Percentiles rank a stretch among this genome's conserved stretches.
phyloP scores from a whole-genome alignment of 2,888 invertebrate genomes.

The Rhamphomyia laevipes region DNA sequence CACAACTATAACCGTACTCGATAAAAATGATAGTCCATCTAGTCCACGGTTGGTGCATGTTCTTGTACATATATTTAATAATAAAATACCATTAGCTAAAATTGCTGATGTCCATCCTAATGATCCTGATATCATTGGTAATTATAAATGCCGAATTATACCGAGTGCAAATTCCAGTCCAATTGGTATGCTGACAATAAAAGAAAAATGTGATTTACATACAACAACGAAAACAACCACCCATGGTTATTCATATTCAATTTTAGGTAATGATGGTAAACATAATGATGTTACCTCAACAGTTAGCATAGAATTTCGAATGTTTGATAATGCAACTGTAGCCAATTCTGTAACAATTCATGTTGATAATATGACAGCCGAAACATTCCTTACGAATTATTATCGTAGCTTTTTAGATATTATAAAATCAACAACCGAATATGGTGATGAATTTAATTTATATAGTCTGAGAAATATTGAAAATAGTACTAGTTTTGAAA shows the following conservation, averaged over 20 bases:
- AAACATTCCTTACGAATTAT: slow-evolving; percentile 61
- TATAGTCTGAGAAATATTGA: slow-evolving; percentile 58
- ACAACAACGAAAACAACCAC: slow-evolving; percentile 59
- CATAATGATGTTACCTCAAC: slow-evolving; percentile 80
- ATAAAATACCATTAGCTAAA: slow-evolving; percentile 62
- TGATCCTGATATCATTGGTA: slow-evolving; percentile 81
- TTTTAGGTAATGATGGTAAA: slow-evolving; percentile 81
- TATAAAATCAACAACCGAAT: slow-evolving; percentile 52
- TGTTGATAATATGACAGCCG: slow-evolving; percentile 59
- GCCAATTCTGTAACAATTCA: slow-evolving; percentile 71
- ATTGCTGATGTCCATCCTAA: slow-evolving; percentile 87
- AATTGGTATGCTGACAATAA: slow-evolving; percentile 54
- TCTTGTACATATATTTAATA: slow-evolving; percentile 65
- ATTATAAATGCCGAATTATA: slow-evolving; percentile 75
- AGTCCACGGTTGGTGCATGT: slow-evolving; percentile 70
- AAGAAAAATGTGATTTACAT: slow-evolving; percentile 66
- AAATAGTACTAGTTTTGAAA: slow-evolving; percentile 45
- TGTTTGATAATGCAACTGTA: slow-evolving; percentile 69
- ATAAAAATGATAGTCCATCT: slow-evolving; percentile 87
- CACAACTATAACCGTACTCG: slow-evolving; percentile 62
- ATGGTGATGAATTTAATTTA: slow-evolving; percentile 51
- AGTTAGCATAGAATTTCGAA: slow-evolving; percentile 68
- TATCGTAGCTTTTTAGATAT: slow-evolving; percentile 63
- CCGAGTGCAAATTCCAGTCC: slow-evolving; percentile 42
- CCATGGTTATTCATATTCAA: slow-evolving; percentile 62